These are phyloP conservation scores for Alectura lathami DNA, from an alignment of 2,113 vertebrate genomes.

Conservation along the genomic window DNA sequence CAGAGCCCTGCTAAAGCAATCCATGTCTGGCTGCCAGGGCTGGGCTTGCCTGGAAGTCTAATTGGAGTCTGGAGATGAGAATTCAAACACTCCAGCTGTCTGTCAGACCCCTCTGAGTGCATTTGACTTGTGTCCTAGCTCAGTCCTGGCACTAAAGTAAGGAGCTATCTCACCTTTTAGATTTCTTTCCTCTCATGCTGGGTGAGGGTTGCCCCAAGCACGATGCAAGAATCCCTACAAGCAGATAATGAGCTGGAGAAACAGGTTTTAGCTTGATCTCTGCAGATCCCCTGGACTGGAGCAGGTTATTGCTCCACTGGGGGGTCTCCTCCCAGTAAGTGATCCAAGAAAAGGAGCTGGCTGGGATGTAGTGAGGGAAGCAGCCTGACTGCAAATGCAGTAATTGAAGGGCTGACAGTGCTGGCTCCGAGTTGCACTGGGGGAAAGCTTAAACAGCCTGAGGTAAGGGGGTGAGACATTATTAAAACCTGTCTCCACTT, in stretches of 20 bases:
- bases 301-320: not conserved
- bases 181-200: not conserved
- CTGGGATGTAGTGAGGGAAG: not conserved
- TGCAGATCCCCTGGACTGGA: not conserved
- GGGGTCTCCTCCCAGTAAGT: not conserved
- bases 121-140: not conserved
- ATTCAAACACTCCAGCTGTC: not conserved
- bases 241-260: not conserved
- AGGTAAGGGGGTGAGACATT: not conserved
- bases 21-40: not conserved
- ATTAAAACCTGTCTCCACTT: not conserved
- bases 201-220: too few relatives aligned
- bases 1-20: not conserved
- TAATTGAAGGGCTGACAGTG: not conserved
- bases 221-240: not conserved
- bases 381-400: not conserved
- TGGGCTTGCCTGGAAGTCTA: not conserved
- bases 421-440: not conserved
- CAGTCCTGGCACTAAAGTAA: not conserved
- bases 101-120: not conserved
- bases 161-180: not conserved
- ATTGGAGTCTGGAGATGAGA: not conserved
- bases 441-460: not conserved
- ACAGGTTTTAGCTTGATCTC: not conserved
- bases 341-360: not conserved